Conservation (phyloP, 2,113 vertebrate species). For the Ictalurus punctatus region DNA sequence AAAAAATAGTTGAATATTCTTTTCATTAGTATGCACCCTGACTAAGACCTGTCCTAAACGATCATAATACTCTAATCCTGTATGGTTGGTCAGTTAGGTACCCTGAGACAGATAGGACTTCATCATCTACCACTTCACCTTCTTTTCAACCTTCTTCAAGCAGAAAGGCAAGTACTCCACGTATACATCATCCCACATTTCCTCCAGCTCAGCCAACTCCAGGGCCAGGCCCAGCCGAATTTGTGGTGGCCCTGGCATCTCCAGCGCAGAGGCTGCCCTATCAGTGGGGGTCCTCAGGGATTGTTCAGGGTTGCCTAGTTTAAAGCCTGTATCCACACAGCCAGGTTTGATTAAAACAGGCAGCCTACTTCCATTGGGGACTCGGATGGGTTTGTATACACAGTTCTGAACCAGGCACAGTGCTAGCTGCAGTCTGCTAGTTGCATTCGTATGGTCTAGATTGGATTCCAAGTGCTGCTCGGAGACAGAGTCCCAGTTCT, state of each 20-base stretch:
- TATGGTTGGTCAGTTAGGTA: neutral
- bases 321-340: conserved; percentile 60
- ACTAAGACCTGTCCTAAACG: neutral
- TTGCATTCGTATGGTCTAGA: conserved; percentile 38
- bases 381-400: conserved; percentile 81
- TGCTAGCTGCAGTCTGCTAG: conserved; percentile 75
- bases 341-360: conserved; percentile 78
- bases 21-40: neutral
- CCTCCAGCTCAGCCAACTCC: conserved; percentile 78
- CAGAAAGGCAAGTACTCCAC: conserved; percentile 84
- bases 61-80: neutral
- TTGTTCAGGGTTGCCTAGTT: conserved; percentile 58
- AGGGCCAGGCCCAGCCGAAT: conserved; percentile 65
- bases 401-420: conserved; percentile 81
- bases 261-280: conserved; percentile 48
- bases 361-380: conserved; percentile 82
- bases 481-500: conserved; percentile 71
- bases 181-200: conserved; percentile 84
- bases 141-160: conserved; percentile 77
- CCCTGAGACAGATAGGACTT: neutral
- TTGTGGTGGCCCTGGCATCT: conserved; percentile 69
- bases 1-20: neutral
- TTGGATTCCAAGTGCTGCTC: conserved; percentile 71
- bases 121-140: conserved; percentile 36
- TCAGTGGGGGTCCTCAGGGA: conserved; percentile 47